Base-by-base conservation (phyloP, 2,797 vertebrate genomes). In the Delichon dasypus region DNA sequence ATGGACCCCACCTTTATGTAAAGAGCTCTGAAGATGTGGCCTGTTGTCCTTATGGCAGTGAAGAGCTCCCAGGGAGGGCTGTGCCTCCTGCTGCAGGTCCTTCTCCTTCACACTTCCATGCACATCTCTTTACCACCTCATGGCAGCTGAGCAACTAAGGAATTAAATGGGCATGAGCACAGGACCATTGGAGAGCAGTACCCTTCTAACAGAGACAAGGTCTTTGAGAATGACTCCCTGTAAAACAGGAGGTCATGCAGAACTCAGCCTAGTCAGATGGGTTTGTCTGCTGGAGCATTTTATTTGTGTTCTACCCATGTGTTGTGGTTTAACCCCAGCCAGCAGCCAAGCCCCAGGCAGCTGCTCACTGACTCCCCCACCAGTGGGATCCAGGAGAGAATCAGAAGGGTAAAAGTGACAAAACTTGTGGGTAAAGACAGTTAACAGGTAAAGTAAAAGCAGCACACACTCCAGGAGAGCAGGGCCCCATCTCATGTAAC, bases 321-420 rank as follows among this genome's bases (percentile, higher is more conserved):
- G n/a, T 4, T 55, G 30, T 26, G 8, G 25, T 22, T 77, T 45
- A 29, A 71, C 4, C 44, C 13, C 27, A 57, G 50, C 50, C 23
- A 29, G 62, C 27, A 57, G 50, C 55, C 23, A 29, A 68, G 27
- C 16, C 32, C 42, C 14, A 30, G 26, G n/a, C 27, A 50, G 44
- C 25, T 27, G 12, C n/a, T 57, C 0, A 0, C n/a, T 58, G 38
- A 27, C 12, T 45, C 7, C 65, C 29, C 10, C 29, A 30, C 23
- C 51, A 71, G 25, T 0, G 0, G 10, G 8, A 40, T 34, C 29
- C 0, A 0, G n/a, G 38, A 58, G 38, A 40, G 14, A 10, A 45
- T 16, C 15, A 16, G 11, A 45, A 47, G n/a, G 17, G 25, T 8
- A 34, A 65, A 62, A 57, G 55, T 27, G 14, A 75, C 11, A 50